phyloP scores from a whole-genome alignment of 2,113 vertebrate genomes.

The Brachirus orientalis region DNA sequence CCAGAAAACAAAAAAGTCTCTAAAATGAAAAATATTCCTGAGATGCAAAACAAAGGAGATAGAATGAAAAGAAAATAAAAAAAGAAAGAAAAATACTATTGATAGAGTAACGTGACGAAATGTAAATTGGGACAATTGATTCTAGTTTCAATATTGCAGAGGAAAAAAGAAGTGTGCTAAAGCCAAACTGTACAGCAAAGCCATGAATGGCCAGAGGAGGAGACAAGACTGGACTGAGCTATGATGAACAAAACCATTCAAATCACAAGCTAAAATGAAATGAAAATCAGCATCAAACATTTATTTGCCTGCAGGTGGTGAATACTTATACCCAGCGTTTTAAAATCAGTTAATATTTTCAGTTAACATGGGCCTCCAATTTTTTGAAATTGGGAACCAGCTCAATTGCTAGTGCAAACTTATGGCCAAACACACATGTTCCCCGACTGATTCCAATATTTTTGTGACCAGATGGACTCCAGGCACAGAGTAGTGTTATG shows the following conservation, averaged over 20 bases:
- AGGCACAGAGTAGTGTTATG: neutral
- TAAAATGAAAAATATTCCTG: conserved; percentile 77
- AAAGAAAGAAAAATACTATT: conserved; percentile 21
- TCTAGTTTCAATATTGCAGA: conserved; percentile 49
- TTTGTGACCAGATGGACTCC: conserved; percentile 13
- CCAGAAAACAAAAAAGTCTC: conserved; percentile 22
- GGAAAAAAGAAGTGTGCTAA: conserved; percentile 42
- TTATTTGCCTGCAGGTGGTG: no score
- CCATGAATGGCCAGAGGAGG: conserved; percentile 15
- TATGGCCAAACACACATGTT: neutral
- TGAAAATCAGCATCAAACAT: no score
- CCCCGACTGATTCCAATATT: neutral
- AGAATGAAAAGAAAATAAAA: conserved; percentile 16
- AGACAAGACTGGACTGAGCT: no score
- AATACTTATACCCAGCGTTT: conserved; percentile 6
- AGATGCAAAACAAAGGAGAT: conserved; percentile 74
- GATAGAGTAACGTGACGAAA: conserved; percentile 43
- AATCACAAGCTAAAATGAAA: no score
- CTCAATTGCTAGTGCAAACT: neutral
- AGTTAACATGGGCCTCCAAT: conserved; percentile 37
- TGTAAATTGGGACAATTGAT: conserved; percentile 43
- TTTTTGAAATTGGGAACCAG: conserved; percentile 29
- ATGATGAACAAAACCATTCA: no score
- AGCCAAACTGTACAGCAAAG: conserved; percentile 59
- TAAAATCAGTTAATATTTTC: neutral